Base-by-base conservation (phyloP, 2,797 vertebrate genomes). In the Brachyalestes nurse region DNA sequence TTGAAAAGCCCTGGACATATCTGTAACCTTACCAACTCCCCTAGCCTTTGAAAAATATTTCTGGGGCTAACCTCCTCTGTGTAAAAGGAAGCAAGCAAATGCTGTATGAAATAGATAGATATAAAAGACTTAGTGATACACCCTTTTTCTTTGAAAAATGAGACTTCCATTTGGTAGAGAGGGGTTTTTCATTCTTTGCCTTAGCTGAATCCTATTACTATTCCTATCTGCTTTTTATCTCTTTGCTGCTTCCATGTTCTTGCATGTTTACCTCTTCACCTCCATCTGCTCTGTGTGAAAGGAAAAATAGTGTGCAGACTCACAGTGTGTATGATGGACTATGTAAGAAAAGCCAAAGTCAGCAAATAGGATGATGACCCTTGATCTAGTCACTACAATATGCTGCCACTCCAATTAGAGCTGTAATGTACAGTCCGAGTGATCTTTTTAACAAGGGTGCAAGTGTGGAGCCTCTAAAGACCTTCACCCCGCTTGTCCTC, bases 361-460 rank as follows among this genome's bases (percentile, higher is more conserved):
- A 89, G 76, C 86, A 84, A 90, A 86, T 84, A 83, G 78, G 85
- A 84, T 79, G 83, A 83, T 87, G 80, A 86, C 89, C 81, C 87
- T 87, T 86, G 81, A 84, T 81, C 82, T 67, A 19, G 4, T 67
- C 70, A 66, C 17, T 1, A 65, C 76, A 77, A 23, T 62, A 80
- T 75, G 79, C 79, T 83, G 80, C 81, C 78, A 62, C 78, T 87
- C 80, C 76, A 72, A 40, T 51, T 82, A 23, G 40, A 66, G 85
- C 89, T 83, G 88, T 69, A 25, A 80, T 85, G 60, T 86, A 88
- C 77, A 87, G 86, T 91, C 89, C 90, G 81, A 84, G 85, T 79
- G 74, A 80, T 57, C 86, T 83, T 61, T 38, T 85, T 64, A 42
- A 65, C 64, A 71, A 42, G 61, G 69, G 65, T 83, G 78, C 86